Conservation (phyloP, 2,888 invertebrate species). For the Terebella lapidaria region DNA sequence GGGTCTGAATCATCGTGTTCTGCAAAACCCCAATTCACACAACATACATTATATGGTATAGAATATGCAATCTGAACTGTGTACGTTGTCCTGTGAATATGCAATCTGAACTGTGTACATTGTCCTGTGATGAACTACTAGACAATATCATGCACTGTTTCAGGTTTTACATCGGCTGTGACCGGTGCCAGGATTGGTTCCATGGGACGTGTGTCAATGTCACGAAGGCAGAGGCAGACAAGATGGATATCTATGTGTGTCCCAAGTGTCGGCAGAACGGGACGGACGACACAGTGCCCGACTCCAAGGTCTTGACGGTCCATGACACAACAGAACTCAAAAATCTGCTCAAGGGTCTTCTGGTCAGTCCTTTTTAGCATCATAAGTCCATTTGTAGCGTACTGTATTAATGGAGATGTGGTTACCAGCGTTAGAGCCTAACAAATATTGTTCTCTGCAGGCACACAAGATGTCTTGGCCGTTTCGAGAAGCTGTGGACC, state of each 20-base stretch:
- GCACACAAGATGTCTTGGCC: slow-evolving; percentile 95
- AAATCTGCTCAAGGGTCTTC: background rate
- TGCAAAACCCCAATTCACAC: too few species aligned
- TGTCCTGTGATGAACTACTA: too few species aligned
- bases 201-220: slow-evolving; percentile 92
- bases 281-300: background rate
- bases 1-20: too few species aligned
- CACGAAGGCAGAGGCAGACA: slow-evolving; percentile 61
- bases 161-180: slow-evolving; percentile 98
- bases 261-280: slow-evolving; percentile 67
- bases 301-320: background rate
- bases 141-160: too few species aligned
- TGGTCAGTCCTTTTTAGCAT: background rate
- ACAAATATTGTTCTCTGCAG: too few species aligned
- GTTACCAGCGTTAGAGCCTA: too few species aligned
- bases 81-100: too few species aligned
- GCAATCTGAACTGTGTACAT: too few species aligned
- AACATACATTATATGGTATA: too few species aligned
- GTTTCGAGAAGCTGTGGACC: slow-evolving; percentile 95
- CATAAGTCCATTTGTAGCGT: background rate
- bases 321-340: background rate
- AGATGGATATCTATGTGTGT: slow-evolving; percentile 93
- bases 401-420: too few species aligned
- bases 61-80: too few species aligned
- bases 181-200: slow-evolving; percentile 98